Percentiles rank a stretch among this genome's conserved stretches.
These are phyloP conservation scores for Cladopsammia gracilis DNA, from an alignment of 64 coral and sea anemone species.

Conservation along the genomic window DNA sequence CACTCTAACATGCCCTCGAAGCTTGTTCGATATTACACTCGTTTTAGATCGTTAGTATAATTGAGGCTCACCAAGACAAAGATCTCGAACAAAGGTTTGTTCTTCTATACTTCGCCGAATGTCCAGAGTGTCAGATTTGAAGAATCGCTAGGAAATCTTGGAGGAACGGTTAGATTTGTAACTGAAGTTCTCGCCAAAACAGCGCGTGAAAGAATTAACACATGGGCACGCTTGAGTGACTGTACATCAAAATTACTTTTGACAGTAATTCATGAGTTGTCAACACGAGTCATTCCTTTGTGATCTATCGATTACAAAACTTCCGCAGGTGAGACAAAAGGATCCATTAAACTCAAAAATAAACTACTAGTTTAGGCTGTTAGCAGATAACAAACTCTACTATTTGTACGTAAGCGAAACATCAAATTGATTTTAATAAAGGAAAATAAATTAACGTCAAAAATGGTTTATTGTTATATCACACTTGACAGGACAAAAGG, in stretches of 20 bases:
- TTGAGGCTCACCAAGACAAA: not conserved
- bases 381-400: not conserved
- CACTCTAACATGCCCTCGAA: not conserved
- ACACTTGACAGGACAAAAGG: slow-evolving; percentile 9
- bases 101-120: not conserved
- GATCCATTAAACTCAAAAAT: not conserved
- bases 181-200: not conserved
- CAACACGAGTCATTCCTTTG: slow-evolving; percentile 2
- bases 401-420: not conserved
- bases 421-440: not conserved
- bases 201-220: not conserved
- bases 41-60: not conserved
- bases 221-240: slow-evolving; percentile 19
- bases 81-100: not conserved
- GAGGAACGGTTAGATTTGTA: not conserved
- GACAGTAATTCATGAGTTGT: slow-evolving; percentile 49
- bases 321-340: slow-evolving; percentile 18
- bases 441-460: not conserved
- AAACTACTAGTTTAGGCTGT: slow-evolving; percentile 6
- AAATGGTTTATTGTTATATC: not conserved
- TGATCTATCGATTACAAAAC: slow-evolving; percentile 35
- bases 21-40: not conserved
- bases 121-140: not conserved
- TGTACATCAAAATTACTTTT: not conserved
- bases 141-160: not conserved